These are phyloP conservation scores for Perca schrenkii DNA, from an alignment of 2,113 vertebrate species.

Conservation along the genomic window DNA sequence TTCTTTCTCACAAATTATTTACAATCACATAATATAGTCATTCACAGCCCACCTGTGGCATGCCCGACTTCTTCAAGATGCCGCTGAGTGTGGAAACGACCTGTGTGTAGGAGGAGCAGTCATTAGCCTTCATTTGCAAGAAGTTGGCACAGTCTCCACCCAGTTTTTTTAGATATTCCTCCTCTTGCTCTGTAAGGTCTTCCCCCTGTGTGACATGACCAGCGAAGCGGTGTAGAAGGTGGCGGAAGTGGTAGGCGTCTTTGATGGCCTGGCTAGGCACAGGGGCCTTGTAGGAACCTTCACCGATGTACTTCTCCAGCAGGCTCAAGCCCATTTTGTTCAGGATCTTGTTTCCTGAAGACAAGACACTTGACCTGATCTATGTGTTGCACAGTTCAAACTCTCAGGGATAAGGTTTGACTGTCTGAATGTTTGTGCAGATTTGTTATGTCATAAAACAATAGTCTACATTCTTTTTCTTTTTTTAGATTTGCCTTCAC, in stretches of 20 bases:
- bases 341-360: slow-evolving; percentile 87
- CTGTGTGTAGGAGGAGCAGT: slow-evolving; percentile 79
- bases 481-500: no score
- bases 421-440: not conserved
- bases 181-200: slow-evolving; percentile 54
- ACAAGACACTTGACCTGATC: no score
- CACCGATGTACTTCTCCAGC: slow-evolving; percentile 61
- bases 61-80: slow-evolving; percentile 74
- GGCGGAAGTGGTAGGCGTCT: slow-evolving; percentile 86
- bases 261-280: slow-evolving; percentile 43
- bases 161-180: slow-evolving; percentile 71
- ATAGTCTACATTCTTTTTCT: no score
- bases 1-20: no score
- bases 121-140: slow-evolving; percentile 79
- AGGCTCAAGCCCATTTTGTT: slow-evolving; percentile 90
- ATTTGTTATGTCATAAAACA: no score
- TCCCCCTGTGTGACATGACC: slow-evolving; percentile 78
- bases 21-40: no score
- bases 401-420: not conserved
- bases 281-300: slow-evolving; percentile 60
- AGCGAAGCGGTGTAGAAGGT: slow-evolving; percentile 82
- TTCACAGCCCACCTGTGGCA: slow-evolving; percentile 81
- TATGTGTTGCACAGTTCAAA: not conserved
- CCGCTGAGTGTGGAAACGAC: slow-evolving; percentile 84
- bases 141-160: slow-evolving; percentile 49